These are phyloP conservation scores for Formica aserva DNA, from an alignment of 2,888 invertebrate species.

Conservation along the genomic window DNA sequence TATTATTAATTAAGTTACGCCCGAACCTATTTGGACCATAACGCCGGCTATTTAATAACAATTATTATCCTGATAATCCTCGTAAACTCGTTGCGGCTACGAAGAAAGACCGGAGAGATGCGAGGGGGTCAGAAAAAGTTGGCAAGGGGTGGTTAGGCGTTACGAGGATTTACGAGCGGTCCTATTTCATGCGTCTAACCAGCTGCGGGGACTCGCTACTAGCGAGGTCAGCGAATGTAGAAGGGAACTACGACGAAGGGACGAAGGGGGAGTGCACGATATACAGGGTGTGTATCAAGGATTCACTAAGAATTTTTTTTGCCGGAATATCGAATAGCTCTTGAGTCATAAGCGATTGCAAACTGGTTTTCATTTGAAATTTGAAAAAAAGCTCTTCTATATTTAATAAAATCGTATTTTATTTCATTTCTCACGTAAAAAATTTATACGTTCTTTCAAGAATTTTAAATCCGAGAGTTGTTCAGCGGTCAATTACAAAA, in stretches of 20 bases:
- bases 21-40: slow-evolving; percentile 21
- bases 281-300: slow-evolving; percentile 18
- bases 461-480: neutral
- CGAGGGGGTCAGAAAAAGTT: slow-evolving; percentile 35
- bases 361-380: neutral
- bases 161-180: slow-evolving; percentile 77
- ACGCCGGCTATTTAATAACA: slow-evolving; percentile 77
- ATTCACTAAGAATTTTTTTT: neutral
- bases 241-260: neutral
- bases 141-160: slow-evolving; percentile 67
- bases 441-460: neutral
- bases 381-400: neutral
- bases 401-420: neutral
- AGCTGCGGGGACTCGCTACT: slow-evolving; percentile 62
- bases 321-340: neutral
- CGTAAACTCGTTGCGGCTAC: slow-evolving; percentile 28
- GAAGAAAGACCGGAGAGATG: slow-evolving; percentile 45
- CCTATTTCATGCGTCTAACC: slow-evolving; percentile 77
- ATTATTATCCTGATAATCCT: slow-evolving; percentile 75
- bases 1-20: slow-evolving; percentile 3
- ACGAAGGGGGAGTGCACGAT: slow-evolving; percentile 18
- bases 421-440: neutral
- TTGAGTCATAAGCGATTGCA: neutral
- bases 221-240: slow-evolving; percentile 58
- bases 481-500: neutral